Evolutionary conservation across 2,888 invertebrate species (phyloP).

Genomic region (Ormyrus pomaceus): DNA sequence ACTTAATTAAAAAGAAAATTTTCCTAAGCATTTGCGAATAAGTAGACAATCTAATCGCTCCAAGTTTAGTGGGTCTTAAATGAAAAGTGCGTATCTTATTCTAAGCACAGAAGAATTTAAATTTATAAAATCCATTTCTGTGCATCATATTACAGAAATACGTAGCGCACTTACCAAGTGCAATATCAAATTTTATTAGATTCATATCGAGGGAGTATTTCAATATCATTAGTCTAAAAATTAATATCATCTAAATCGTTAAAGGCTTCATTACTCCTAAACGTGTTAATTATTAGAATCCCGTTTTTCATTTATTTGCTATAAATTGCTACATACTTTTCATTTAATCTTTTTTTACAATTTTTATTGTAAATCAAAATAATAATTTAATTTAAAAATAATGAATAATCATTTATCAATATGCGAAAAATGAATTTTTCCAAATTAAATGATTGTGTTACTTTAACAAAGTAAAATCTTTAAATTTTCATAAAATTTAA

Average conservation of each 20-base stretch:
- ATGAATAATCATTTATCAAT: too few species aligned
- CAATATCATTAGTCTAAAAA: slow-evolving; percentile 30
- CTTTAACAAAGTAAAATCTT: neutral
- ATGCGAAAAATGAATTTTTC: too few species aligned
- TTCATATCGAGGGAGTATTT: slow-evolving; percentile 46
- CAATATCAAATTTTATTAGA: slow-evolving; percentile 35
- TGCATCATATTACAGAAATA: slow-evolving; percentile 28
- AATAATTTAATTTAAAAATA: too few species aligned
- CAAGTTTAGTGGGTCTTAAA: slow-evolving; percentile 48
- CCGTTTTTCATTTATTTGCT: too few species aligned
- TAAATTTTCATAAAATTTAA: too few species aligned
- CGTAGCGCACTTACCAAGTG: neutral
- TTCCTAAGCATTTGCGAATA: slow-evolving; percentile 44
- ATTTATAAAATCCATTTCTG: slow-evolving; percentile 26
- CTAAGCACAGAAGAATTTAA: slow-evolving; percentile 40
- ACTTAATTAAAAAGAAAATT: slow-evolving; percentile 39
- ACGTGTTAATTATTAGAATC: too few species aligned
- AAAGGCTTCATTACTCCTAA: too few species aligned
- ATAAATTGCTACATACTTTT: too few species aligned
- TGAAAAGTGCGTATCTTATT: slow-evolving; percentile 31
- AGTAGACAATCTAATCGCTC: slow-evolving; percentile 44
- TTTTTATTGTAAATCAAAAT: too few species aligned
- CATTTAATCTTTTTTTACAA: too few species aligned
- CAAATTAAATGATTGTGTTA: too few species aligned
- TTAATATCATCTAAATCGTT: slow-evolving; percentile 37